phyloP scores from a whole-genome alignment of 2,113 vertebrate genomes.

The Vimba vimba region DNA sequence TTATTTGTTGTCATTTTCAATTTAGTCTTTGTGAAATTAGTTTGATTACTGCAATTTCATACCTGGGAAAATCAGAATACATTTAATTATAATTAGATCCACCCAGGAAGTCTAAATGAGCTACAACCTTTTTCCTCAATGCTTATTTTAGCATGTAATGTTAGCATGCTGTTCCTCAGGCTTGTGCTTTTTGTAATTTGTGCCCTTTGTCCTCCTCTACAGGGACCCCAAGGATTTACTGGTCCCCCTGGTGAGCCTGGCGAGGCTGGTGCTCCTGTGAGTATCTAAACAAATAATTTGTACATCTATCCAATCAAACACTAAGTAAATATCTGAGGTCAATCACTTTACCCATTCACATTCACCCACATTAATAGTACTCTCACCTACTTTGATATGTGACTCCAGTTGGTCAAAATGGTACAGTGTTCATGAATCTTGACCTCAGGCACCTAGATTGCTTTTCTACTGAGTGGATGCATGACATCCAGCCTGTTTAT shows the following conservation, averaged over 20 bases:
- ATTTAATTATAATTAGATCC: not conserved
- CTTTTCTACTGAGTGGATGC: not conserved
- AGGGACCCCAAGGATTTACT: slow-evolving; percentile 99
- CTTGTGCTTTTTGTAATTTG: not conserved
- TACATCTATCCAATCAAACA: not conserved
- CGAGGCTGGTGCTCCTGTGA: slow-evolving; percentile 91
- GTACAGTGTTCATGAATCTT: not conserved
- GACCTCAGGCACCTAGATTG: not conserved
- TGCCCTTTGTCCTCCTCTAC: slow-evolving; percentile 46
- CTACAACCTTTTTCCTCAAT: not conserved
- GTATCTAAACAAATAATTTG: slow-evolving; percentile 64
- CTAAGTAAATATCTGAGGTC: not conserved
- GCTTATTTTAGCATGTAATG: not conserved
- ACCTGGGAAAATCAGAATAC: not conserved
- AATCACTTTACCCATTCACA: not conserved
- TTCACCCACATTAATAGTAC: not conserved
- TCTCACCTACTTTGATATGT: not conserved
- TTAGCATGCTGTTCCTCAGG: not conserved
- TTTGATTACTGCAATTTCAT: not conserved
- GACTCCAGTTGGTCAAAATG: slow-evolving; percentile 16
- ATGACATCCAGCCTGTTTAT: not conserved
- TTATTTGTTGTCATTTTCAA: not conserved
- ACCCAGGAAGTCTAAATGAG: not conserved
- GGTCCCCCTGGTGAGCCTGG: slow-evolving; percentile 96
- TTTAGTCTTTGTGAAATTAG: not conserved